Percentiles rank a stretch among this genome's conserved stretches.
These are phyloP conservation scores for Alsophila aescularia DNA, from an alignment of 2,888 invertebrate species.

Conservation along the genomic window DNA sequence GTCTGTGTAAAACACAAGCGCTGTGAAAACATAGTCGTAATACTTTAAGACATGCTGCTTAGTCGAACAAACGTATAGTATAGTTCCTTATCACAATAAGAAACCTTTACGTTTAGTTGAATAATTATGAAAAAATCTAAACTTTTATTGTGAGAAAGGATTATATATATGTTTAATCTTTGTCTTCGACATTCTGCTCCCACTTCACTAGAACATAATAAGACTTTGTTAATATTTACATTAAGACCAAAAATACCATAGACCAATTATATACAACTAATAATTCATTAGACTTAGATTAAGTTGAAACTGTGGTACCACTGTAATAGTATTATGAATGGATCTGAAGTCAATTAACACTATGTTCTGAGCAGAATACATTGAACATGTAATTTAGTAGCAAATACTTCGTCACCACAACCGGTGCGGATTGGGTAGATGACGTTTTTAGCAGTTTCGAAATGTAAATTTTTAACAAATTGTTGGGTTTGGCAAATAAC, in stretches of 20 bases:
- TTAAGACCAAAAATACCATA: not conserved
- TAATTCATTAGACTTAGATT: conserved; percentile 20
- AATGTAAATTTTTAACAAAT: no score
- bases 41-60: no score
- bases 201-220: not conserved
- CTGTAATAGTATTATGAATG: conserved; percentile 51
- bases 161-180: not conserved
- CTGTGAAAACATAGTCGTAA: no score
- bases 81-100: not conserved
- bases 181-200: not conserved
- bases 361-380: conserved; percentile 9
- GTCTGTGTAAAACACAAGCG: no score
- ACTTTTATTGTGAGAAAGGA: not conserved
- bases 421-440: no score
- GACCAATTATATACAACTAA: conserved; percentile 4
- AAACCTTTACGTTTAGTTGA: not conserved
- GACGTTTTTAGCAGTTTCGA: no score
- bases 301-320: not conserved
- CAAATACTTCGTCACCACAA: no score
- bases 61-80: not conserved
- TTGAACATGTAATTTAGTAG: not conserved
- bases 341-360: conserved; percentile 48
- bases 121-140: not conserved
- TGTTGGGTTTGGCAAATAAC: no score
- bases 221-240: not conserved